These are phyloP conservation scores for Urosaurus nigricauda DNA, from an alignment of 2,797 vertebrate species.

Conservation along the genomic window DNA sequence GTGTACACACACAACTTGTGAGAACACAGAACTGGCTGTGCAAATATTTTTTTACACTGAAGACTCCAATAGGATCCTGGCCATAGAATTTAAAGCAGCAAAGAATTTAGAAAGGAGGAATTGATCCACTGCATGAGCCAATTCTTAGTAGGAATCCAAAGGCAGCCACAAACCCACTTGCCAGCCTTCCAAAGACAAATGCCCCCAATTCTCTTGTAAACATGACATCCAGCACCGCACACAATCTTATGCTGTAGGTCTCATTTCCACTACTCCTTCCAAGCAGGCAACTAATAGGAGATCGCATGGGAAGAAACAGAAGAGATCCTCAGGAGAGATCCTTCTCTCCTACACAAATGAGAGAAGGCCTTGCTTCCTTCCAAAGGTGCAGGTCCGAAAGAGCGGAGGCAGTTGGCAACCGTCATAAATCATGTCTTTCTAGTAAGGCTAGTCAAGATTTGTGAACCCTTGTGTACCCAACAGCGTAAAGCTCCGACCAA, in stretches of 20 bases:
- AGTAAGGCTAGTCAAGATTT: not conserved
- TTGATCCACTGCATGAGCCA: no score
- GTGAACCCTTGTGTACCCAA: no score
- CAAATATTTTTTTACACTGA: no score
- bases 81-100: no score
- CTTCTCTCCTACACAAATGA: not conserved
- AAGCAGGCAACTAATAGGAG: not conserved
- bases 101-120: no score
- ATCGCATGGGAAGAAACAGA: not conserved
- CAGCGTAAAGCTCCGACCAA: rapidly evolving
- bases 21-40: no score
- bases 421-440: not conserved
- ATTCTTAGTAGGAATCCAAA: no score
- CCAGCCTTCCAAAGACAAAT: not conserved
- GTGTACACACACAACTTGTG: no score
- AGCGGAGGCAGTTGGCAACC: not conserved
- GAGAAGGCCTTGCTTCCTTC: not conserved
- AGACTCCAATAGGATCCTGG: no score
- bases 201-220: not conserved
- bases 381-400: not conserved
- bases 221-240: not conserved
- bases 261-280: not conserved
- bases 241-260: not conserved
- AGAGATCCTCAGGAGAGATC: not conserved
- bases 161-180: not conserved